Evolutionary conservation across 2,797 vertebrate genomes (phyloP).

Genomic region (Cottoperca gobio): DNA sequence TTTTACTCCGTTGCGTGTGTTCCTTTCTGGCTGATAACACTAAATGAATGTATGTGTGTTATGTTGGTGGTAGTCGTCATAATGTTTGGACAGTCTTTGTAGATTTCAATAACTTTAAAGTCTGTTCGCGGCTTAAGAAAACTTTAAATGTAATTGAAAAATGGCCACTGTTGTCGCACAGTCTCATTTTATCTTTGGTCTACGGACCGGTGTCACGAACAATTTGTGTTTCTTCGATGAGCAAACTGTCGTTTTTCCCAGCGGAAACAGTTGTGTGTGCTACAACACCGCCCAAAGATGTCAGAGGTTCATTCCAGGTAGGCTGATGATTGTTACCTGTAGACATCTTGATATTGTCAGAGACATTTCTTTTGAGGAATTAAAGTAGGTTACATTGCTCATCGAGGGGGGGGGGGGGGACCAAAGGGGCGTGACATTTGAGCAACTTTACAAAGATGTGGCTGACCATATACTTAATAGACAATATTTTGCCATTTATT

Average conservation of each 20-base stretch:
- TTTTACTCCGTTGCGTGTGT: too few species aligned
- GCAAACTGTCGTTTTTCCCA: conserved; percentile 89
- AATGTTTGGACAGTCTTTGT: not conserved
- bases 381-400: too few species aligned
- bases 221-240: conserved; percentile 91
- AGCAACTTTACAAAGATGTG: too few species aligned
- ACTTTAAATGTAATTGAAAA: not conserved
- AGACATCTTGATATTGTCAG: not conserved
- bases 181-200: conserved; percentile 87
- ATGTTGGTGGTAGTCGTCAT: not conserved
- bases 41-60: fast-evolving
- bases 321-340: not conserved
- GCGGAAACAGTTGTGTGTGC: conserved; percentile 90
- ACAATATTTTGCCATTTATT: too few species aligned
- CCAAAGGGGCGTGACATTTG: too few species aligned
- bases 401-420: too few species aligned
- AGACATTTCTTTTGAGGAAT: not conserved
- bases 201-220: conserved; percentile 86
- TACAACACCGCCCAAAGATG: conserved; percentile 88
- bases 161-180: conserved; percentile 85
- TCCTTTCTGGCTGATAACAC: not conserved
- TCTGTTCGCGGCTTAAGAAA: fast-evolving
- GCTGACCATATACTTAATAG: too few species aligned
- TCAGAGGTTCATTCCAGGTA: conserved; percentile 93
- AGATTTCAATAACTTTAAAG: fast-evolving